phyloP scores from a whole-genome alignment of 2,113 vertebrate genomes.

The Scomber japonicus region DNA sequence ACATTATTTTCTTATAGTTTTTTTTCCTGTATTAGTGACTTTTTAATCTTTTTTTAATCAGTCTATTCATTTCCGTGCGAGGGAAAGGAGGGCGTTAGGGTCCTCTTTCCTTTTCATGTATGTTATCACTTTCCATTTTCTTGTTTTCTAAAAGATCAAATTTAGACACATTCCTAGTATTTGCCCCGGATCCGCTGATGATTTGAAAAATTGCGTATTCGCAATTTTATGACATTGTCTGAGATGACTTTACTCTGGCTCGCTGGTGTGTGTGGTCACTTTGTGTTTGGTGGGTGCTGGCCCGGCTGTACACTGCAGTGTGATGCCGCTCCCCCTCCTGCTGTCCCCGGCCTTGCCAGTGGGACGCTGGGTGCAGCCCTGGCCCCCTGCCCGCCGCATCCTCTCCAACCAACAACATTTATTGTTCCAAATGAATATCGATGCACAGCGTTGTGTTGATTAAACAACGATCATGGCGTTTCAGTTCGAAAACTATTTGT shows the following conservation, averaged over 20 bases:
- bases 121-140: conserved; percentile 23
- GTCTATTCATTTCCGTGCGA: conserved; percentile 34
- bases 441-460: conserved; percentile 60
- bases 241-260: conserved; percentile 27
- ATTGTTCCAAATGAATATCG: conserved; percentile 68
- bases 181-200: conserved; percentile 9
- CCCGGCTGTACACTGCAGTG: conserved; percentile 43
- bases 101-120: conserved; percentile 10
- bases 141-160: conserved; percentile 34
- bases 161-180: not conserved
- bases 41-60: conserved; percentile 26
- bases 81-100: not conserved
- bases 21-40: conserved; percentile 57
- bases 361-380: conserved; percentile 57
- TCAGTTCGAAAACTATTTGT: conserved; percentile 52
- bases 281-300: conserved; percentile 40
- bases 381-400: conserved; percentile 60
- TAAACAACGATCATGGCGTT: conserved; percentile 70
- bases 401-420: conserved; percentile 54
- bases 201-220: not conserved
- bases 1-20: conserved; percentile 85
- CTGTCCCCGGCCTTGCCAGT: conserved; percentile 65
- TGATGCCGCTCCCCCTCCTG: conserved; percentile 63
- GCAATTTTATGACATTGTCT: conserved; percentile 27
- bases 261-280: conserved; percentile 47